Evolutionary conservation across 2,113 vertebrate species (phyloP).

Genomic region (Nestor notabilis): DNA sequence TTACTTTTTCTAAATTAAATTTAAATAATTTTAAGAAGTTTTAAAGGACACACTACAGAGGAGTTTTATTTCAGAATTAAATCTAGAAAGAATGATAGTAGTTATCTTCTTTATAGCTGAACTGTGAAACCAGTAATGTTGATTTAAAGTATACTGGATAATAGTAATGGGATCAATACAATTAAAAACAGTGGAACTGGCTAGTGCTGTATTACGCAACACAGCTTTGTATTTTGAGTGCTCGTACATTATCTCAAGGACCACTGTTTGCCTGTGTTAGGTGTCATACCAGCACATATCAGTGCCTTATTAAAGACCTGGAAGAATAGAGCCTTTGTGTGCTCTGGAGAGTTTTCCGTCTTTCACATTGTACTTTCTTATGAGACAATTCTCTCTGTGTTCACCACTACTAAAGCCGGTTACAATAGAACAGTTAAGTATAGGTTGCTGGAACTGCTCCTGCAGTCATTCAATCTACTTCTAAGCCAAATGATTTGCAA

Average conservation of each 20-base stretch:
- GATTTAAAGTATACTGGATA: not conserved
- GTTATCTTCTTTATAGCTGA: not conserved
- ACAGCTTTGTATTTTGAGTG: not conserved
- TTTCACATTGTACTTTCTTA: not conserved
- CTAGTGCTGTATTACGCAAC: not conserved
- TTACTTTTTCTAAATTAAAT: not conserved
- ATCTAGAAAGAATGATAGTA: not conserved
- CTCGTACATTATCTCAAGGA: not conserved
- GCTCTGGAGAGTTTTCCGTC: not conserved
- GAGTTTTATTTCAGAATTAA: not conserved
- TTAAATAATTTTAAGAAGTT: not conserved
- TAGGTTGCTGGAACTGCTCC: not conserved
- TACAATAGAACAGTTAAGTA: not conserved
- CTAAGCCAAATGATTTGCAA: not conserved
- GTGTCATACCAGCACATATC: not conserved
- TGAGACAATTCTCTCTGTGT: not conserved
- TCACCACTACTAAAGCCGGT: not conserved
- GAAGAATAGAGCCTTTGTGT: not conserved
- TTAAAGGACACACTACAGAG: not conserved
- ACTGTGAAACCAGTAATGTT: not conserved
- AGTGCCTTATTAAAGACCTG: not conserved
- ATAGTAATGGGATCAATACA: not conserved
- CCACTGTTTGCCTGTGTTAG: not conserved
- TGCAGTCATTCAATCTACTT: not conserved
- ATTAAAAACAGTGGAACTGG: not conserved